Evolutionary conservation across 2,888 invertebrate genomes (phyloP).

Genomic region (Spatulosminthurus flaviceps): DNA sequence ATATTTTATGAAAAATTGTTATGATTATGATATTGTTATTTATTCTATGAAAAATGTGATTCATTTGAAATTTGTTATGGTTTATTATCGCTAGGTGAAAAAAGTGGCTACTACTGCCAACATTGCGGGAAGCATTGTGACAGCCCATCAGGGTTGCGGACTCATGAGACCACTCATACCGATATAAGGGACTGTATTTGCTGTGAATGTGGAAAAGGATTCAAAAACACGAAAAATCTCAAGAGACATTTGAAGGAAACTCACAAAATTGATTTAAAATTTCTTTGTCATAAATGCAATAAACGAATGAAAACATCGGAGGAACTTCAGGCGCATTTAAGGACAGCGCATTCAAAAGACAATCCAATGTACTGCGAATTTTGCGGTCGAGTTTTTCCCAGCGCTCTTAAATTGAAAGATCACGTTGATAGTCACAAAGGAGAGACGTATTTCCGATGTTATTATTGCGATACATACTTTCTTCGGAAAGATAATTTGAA

Average conservation of each 20-base stretch:
- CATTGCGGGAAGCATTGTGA: constrained; percentile 7
- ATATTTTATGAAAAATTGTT: too few species aligned
- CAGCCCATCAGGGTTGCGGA: neutral
- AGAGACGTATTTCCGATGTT: constrained; percentile 36
- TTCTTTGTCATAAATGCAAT: constrained; percentile 13
- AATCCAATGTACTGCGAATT: neutral
- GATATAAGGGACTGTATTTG: neutral
- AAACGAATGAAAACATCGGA: too few species aligned
- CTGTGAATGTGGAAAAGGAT: constrained; percentile 32
- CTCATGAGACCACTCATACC: neutral
- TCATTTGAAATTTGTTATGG: neutral
- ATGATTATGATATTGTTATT: too few species aligned
- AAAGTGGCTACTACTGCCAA: constrained; percentile 12
- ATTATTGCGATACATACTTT: constrained; percentile 16
- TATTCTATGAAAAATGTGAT: too few species aligned
- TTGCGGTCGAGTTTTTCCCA: constrained; percentile 16
- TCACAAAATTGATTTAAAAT: constrained; percentile 16
- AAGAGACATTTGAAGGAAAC: constrained; percentile 18
- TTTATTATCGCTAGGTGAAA: neutral
- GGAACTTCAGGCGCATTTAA: neutral
- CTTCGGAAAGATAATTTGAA: constrained; percentile 25
- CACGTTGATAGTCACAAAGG: constrained; percentile 15
- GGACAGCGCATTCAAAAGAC: neutral
- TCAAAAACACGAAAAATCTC: constrained; percentile 39
- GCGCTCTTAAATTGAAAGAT: neutral